Percentiles rank a stretch among this genome's conserved stretches.
Evolutionary conservation across 1,140 invertebrate genomes (phyloP).

Genomic region (Aphaenogaster floridana): DNA sequence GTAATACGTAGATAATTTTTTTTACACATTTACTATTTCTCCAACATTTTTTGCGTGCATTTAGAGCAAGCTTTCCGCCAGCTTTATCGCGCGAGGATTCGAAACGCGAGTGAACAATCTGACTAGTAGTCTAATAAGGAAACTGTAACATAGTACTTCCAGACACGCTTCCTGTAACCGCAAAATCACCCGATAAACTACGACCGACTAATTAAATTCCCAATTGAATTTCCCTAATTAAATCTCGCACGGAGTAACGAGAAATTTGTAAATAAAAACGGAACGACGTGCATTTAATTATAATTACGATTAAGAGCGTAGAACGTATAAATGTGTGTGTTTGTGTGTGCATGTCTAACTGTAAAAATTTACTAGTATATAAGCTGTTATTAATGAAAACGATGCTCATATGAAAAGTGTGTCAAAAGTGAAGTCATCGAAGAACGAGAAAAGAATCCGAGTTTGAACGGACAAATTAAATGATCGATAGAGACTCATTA

Average conservation of each 20-base stretch:
- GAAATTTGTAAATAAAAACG: slow-evolving; percentile 56
- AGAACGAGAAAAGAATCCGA: neutral
- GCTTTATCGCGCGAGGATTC: slow-evolving; percentile 28
- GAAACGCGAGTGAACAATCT: slow-evolving; percentile 60
- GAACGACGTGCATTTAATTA: slow-evolving; percentile 31
- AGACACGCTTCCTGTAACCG: slow-evolving; percentile 49
- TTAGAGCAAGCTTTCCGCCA: slow-evolving; percentile 12
- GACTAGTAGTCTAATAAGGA: slow-evolving; percentile 44
- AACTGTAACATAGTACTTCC: slow-evolving; percentile 49
- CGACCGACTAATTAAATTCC: slow-evolving; percentile 50
- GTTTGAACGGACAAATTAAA: neutral
- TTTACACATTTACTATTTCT: neutral
- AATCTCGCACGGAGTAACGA: slow-evolving; percentile 30
- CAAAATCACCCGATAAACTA: slow-evolving; percentile 50
- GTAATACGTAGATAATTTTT: neutral
- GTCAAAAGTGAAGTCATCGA: neutral
- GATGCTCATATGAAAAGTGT: slow-evolving; percentile 33
- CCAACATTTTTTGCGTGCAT: neutral
- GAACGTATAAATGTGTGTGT: neutral
- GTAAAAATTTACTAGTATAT: neutral
- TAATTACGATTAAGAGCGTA: slow-evolving; percentile 38
- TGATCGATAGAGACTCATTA: slow-evolving; percentile 12
- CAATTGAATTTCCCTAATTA: slow-evolving; percentile 52
- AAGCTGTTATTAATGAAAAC: slow-evolving; percentile 27
- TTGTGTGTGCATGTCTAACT: neutral